Conservation (phyloP, 2,888 invertebrate species). For the Liodrosophila aerea region DNA sequence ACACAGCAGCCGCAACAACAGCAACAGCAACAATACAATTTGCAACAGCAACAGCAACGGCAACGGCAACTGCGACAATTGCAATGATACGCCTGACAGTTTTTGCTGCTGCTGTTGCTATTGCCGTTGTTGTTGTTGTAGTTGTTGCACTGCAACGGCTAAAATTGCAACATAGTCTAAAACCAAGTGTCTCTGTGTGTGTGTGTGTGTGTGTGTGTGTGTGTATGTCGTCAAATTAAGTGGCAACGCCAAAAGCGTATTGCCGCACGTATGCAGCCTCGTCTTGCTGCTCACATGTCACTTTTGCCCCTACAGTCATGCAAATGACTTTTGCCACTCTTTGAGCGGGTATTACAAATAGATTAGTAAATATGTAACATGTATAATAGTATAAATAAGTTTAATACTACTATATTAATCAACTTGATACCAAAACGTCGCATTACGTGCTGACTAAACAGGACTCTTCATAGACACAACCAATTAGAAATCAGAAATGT, state of each 20-base stretch:
- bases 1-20: conserved; percentile 52
- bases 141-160: conserved; percentile 41
- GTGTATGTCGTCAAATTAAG: conserved; percentile 62
- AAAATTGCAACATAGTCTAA: conserved; percentile 73
- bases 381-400: too few relatives aligned
- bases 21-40: conserved; percentile 35
- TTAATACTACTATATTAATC: too few relatives aligned
- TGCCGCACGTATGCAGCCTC: conserved; percentile 48
- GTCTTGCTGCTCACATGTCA: not conserved
- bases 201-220: conserved; percentile 14
- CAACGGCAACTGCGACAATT: conserved; percentile 64
- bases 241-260: conserved; percentile 69
- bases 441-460: too few relatives aligned
- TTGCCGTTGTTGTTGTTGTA: conserved; percentile 18
- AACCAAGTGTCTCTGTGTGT: conserved; percentile 51
- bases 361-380: not conserved
- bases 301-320: not conserved
- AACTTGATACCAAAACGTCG: too few relatives aligned
- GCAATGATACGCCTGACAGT: conserved; percentile 74
- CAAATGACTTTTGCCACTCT: not conserved
- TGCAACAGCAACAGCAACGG: conserved; percentile 36
- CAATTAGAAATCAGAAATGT: too few relatives aligned
- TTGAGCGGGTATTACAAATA: not conserved
- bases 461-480: too few relatives aligned
- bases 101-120: conserved; percentile 30